Base-by-base conservation (phyloP, 2,797 vertebrate species). In the Nannoperca australis region DNA sequence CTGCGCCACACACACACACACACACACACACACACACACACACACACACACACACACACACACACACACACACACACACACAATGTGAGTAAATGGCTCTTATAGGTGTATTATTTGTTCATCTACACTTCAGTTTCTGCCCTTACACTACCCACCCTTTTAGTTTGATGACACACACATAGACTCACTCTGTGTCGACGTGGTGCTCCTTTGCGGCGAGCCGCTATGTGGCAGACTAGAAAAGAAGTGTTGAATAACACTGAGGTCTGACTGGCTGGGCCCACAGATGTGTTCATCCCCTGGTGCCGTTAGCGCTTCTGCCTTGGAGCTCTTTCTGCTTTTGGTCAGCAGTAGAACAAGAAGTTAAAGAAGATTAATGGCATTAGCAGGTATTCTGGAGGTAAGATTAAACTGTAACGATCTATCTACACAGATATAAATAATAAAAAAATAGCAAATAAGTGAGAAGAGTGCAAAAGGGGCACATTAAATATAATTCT, bases 201-300 rank as follows among this genome's bases (percentile, higher is more conserved):
- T 80, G 77, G 22, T 95, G 96, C 96, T 97, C 95, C 96, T 96
- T 84, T 95, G 96, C 2, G 95, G 93, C 30, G 96, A 96, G 0
- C 82, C 92, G 69, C 95, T 95, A 15, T 83, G 80, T 22, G 96
- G 85, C 75, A 96, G 93, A 76, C 95, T 97, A 76, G 95, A 95
- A 56, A 96, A 96, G 81, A 97, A 96, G 87, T 97, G 96, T 40
- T 95, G 97, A 61, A 96, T 95, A 63, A 96, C 91, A 22, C 94
- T 94, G 81, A 96, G 95, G n/a, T 99, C 97, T 10, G 96, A 84
- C 94, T 96, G 94, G 95, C 95, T 92, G 93, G 95, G 93, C 53
- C 76, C 86, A 84, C 80, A 94, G 93, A 54, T 90, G 92, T 93
- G 95, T 83, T 75, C 64, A 63, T 95, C 9, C 90, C 94, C 56